Conservation (phyloP, 2,113 vertebrate genomes). For the Heptranchias perlo region DNA sequence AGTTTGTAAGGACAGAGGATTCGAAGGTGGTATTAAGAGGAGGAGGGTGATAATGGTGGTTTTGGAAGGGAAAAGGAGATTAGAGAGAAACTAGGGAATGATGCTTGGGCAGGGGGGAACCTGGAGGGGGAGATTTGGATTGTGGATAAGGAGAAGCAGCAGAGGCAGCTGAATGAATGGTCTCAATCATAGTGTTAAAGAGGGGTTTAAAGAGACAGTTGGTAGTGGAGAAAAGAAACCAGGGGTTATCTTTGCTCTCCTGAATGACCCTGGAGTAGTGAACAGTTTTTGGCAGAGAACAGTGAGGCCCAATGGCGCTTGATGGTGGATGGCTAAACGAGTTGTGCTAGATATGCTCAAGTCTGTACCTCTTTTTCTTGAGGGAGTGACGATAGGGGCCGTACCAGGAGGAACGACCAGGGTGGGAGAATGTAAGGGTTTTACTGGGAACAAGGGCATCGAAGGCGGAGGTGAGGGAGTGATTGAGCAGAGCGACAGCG, state of each 20-base stretch:
- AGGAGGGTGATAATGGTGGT: neutral
- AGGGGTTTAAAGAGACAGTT: too few relatives aligned
- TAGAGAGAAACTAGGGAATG: too few relatives aligned
- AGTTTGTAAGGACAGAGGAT: neutral
- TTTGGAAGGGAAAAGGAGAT: neutral
- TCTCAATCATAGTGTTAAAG: neutral
- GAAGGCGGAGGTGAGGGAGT: too few relatives aligned
- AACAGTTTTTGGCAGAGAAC: neutral
- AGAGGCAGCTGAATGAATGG: neutral
- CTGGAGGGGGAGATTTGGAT: neutral
- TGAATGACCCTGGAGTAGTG: too few relatives aligned
- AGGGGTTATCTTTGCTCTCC: neutral
- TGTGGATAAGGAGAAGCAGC: neutral
- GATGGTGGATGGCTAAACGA: neutral
- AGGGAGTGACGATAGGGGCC: neutral
- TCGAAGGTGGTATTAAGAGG: neutral
- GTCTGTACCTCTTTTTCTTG: neutral
- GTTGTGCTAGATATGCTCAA: too few relatives aligned
- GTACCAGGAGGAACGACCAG: neutral
- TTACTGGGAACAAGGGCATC: neutral
- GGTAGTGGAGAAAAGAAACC: neutral
- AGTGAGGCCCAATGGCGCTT: neutral
- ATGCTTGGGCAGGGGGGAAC: too few relatives aligned
- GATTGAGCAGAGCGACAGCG: too few relatives aligned
- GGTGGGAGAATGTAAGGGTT: too few relatives aligned